These are phyloP conservation scores for mouse (Mus musculus) DNA, from an alignment of 2,113 vertebrate genomes.

Conservation along the genomic window GRCm39 chr9:42831501-42832000, in stretches of 20 bases:
- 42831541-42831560: conserved; percentile 61
- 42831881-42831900: neutral
- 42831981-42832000: neutral
- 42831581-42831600: conserved; percentile 63
- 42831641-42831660: conserved; percentile 60
- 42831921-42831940: neutral
- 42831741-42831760: neutral
- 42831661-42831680: conserved; percentile 6
- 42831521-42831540: conserved; percentile 52
- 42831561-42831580: conserved; percentile 42
- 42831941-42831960: neutral
- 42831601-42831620: conserved; percentile 70
- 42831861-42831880: neutral
- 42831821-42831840: neutral
- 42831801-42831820: neutral
- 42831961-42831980: neutral
- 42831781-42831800: neutral
- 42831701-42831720: conserved; percentile 10
- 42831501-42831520: conserved; percentile 11
- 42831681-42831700: conserved; percentile 8
- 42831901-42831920: neutral
- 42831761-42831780: neutral
- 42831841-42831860: neutral
- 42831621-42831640: conserved; percentile 62
- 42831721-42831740: conserved; percentile 25